These are phyloP conservation scores for Psittacus erithacus DNA, from an alignment of 2,113 vertebrate genomes.

Conservation along the genomic window DNA sequence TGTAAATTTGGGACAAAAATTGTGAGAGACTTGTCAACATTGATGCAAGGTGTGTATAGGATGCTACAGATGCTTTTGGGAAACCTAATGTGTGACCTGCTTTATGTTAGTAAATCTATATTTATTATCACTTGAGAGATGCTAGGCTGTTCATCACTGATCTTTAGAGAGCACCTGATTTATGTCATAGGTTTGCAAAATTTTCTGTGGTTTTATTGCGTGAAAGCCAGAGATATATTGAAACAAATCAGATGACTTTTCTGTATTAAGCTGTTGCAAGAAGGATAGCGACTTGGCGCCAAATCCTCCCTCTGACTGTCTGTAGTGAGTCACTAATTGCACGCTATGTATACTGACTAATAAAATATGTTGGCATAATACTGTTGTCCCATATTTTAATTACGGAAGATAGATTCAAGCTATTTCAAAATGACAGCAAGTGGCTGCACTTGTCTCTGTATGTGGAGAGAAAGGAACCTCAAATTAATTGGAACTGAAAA, in stretches of 20 bases:
- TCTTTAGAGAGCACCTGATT: background rate
- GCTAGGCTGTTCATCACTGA: background rate
- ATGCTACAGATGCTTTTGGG: background rate
- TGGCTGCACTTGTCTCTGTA: background rate
- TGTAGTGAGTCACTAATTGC: conserved; percentile 67
- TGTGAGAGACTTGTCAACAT: background rate
- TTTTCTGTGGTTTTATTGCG: background rate
- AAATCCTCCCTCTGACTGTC: conserved; percentile 33
- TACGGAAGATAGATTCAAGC: conserved; percentile 33
- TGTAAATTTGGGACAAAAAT: background rate
- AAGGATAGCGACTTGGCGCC: background rate
- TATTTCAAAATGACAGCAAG: conserved; percentile 32
- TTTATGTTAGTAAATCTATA: background rate
- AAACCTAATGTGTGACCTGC: background rate
- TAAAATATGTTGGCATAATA: conserved; percentile 66
- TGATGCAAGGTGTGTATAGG: background rate
- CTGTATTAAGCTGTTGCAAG: conserved; percentile 10
- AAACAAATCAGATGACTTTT: conserved; percentile 3
- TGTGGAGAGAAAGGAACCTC: background rate
- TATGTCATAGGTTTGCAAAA: background rate
- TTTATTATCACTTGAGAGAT: background rate
- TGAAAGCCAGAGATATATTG: background rate
- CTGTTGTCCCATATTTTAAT: conserved; percentile 48
- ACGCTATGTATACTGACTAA: conserved; percentile 50
- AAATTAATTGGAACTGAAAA: background rate